phyloP scores from a whole-genome alignment of 2,113 vertebrate genomes.

The Callorhinus ursinus region DNA sequence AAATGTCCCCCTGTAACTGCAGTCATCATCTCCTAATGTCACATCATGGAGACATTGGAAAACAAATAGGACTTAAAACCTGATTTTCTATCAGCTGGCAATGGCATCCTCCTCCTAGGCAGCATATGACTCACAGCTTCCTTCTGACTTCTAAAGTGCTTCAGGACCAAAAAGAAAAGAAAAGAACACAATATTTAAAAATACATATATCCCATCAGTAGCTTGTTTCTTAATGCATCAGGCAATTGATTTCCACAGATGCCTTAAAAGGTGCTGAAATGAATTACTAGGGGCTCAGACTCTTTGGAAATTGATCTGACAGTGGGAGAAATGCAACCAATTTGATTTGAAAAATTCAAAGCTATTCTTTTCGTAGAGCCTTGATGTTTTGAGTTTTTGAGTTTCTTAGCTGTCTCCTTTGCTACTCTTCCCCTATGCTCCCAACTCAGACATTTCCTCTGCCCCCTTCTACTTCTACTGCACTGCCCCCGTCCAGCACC shows the following conservation, averaged over 20 bases:
- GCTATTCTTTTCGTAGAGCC: not conserved
- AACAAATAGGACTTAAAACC: constrained; percentile 72
- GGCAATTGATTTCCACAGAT: not conserved
- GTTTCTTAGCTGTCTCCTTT: not conserved
- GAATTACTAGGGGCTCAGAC: not conserved
- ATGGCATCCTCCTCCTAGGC: not conserved
- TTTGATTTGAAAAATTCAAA: not conserved
- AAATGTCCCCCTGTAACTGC: constrained; percentile 66
- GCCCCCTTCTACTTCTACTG: not conserved
- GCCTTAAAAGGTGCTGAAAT: not conserved
- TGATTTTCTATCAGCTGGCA: constrained; percentile 66
- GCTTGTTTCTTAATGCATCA: not conserved
- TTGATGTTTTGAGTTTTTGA: not conserved
- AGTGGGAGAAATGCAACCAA: not conserved
- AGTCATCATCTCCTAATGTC: constrained; percentile 72
- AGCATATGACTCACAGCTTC: not conserved
- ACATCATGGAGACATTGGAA: constrained; percentile 60
- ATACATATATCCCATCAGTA: not conserved
- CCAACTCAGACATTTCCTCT: not conserved
- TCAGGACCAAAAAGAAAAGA: not conserved
- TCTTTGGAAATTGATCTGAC: not conserved
- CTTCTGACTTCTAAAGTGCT: not conserved
- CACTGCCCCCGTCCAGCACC: fast-evolving
- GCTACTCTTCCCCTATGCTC: not conserved
- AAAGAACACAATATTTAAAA: not conserved